Conservation (phyloP, 2,797 vertebrate species). For the Neoniphon sammara region DNA sequence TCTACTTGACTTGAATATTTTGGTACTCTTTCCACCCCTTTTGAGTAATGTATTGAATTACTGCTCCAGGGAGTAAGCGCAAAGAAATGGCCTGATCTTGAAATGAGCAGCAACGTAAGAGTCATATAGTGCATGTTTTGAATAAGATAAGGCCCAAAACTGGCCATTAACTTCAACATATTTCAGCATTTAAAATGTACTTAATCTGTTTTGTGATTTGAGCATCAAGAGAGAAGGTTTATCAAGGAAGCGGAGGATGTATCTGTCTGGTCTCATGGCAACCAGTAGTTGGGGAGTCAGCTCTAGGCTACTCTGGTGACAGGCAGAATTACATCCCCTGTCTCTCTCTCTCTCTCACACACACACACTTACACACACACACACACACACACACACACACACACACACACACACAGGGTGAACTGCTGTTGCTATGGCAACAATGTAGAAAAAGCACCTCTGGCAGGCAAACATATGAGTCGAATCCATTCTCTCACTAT, state of each 20-base stretch:
- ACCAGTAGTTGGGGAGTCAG: slow-evolving; percentile 72
- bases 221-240: slow-evolving; percentile 44
- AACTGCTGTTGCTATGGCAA: slow-evolving; percentile 69
- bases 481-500: slow-evolving; percentile 47
- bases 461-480: slow-evolving; percentile 70
- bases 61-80: no score
- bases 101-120: not conserved
- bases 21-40: no score
- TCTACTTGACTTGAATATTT: no score
- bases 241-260: slow-evolving; percentile 61
- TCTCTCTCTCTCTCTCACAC: slow-evolving; percentile 44
- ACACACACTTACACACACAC: slow-evolving; percentile 27
- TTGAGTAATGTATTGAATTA: no score
- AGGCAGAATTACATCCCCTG: slow-evolving; percentile 72
- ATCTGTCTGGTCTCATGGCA: slow-evolving; percentile 78
- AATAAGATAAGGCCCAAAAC: not conserved
- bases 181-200: slow-evolving; percentile 6
- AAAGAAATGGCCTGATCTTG: not conserved
- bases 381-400: slow-evolving; percentile 16
- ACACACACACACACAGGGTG: slow-evolving; percentile 25
- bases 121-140: not conserved
- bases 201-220: slow-evolving; percentile 31
- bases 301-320: slow-evolving; percentile 68
- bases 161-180: slow-evolving; percentile 11
- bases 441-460: slow-evolving; percentile 58